Conservation (phyloP, 1,140 invertebrate genomes). For the Drosophila nannoptera region DNA sequence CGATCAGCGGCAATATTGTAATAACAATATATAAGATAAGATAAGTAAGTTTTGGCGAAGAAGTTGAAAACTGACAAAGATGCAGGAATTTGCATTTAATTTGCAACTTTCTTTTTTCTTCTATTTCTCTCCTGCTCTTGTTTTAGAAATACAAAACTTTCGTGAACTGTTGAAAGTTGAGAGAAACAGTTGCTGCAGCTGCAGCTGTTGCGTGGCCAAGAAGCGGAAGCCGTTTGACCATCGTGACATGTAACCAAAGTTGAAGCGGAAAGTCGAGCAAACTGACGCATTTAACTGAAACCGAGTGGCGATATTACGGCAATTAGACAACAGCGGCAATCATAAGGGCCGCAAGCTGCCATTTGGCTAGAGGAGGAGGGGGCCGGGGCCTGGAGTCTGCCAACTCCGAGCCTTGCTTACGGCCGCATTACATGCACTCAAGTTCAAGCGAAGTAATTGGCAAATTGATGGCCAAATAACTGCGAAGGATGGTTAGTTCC, state of each 20-base stretch:
- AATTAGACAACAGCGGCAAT: slow-evolving; percentile 27
- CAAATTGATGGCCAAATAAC: slow-evolving; percentile 63
- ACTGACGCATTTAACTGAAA: slow-evolving; percentile 17
- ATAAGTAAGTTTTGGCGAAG: slow-evolving; percentile 25
- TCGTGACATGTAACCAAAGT: slow-evolving; percentile 62
- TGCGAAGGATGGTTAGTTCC: neutral
- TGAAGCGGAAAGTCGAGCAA: slow-evolving; percentile 56
- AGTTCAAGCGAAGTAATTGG: slow-evolving; percentile 59
- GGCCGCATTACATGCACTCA: slow-evolving; percentile 36
- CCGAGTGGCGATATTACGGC: slow-evolving; percentile 11
- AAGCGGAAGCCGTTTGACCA: slow-evolving; percentile 54
- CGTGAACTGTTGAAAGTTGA: slow-evolving; percentile 36
- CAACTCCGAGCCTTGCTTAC: neutral
- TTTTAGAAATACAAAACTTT: slow-evolving; percentile 7
- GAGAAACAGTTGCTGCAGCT: slow-evolving; percentile 56
- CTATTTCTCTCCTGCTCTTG: neutral
- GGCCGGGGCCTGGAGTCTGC: too few relatives aligned
- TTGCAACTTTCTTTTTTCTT: neutral
- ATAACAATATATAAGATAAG: slow-evolving; percentile 30
- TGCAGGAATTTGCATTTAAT: slow-evolving; percentile 42
- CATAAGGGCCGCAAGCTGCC: slow-evolving; percentile 10
- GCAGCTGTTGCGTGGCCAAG: slow-evolving; percentile 51
- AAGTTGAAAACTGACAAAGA: slow-evolving; percentile 63
- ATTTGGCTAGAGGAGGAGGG: slow-evolving; percentile 13
- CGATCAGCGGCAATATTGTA: slow-evolving; percentile 43